Evolutionary conservation across 92 coral and sea anemone genomes (phyloP).

Genomic region (Nematostella vectensis): DNA sequence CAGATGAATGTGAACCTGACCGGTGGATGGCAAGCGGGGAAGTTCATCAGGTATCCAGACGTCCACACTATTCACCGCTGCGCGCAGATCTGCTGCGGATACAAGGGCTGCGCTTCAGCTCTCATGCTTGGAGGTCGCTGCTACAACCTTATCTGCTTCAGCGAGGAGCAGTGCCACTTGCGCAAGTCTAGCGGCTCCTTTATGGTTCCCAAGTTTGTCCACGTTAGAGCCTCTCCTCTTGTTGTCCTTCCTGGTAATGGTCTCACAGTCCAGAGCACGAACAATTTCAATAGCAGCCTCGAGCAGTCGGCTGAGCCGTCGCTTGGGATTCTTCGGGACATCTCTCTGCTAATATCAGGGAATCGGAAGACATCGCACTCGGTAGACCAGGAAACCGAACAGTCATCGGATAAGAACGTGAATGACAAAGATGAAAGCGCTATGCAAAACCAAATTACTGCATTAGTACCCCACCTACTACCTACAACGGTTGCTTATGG

Average conservation of each 20-base stretch:
- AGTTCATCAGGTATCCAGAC: slow-evolving; percentile 62
- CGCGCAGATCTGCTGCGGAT: slow-evolving; percentile 64
- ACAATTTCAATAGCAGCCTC: neutral
- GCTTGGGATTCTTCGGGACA: neutral
- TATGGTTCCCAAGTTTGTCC: slow-evolving; percentile 50
- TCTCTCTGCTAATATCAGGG: neutral
- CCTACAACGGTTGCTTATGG: too few relatives aligned
- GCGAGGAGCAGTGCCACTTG: slow-evolving; percentile 49
- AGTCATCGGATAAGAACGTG: too few relatives aligned
- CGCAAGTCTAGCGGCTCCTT: slow-evolving; percentile 32
- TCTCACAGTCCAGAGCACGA: neutral
- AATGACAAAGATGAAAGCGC: too few relatives aligned
- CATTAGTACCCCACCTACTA: too few relatives aligned
- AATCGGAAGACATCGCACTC: too few relatives aligned
- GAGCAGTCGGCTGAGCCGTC: neutral
- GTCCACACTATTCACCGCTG: slow-evolving; percentile 48
- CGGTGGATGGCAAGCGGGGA: slow-evolving; percentile 87
- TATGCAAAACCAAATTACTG: too few relatives aligned
- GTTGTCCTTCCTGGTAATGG: neutral
- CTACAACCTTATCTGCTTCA: slow-evolving; percentile 71
- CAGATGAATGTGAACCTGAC: slow-evolving; percentile 66
- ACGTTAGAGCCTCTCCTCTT: slow-evolving; percentile 5
- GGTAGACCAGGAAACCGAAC: too few relatives aligned
- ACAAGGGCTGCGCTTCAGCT: slow-evolving; percentile 65
- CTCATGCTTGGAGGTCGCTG: slow-evolving; percentile 57